phyloP scores from a whole-genome alignment of 2,113 vertebrate species.

The Callionymus lyra region DNA sequence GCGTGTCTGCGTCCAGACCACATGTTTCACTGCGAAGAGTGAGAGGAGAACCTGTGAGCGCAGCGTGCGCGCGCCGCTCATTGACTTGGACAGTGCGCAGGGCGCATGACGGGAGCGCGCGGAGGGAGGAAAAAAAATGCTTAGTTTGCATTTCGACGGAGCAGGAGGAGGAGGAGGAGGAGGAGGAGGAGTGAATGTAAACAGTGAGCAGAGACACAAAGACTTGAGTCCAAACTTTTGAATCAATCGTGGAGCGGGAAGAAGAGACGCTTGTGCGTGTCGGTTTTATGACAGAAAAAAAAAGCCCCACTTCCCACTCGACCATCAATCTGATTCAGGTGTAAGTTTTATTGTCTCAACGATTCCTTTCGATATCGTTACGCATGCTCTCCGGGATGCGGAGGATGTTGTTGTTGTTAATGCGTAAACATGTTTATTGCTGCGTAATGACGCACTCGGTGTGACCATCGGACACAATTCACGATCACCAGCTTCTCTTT shows the following conservation, averaged over 20 bases:
- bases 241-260: constrained; percentile 27
- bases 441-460: constrained; percentile 64
- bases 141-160: constrained; percentile 62
- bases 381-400: constrained; percentile 77
- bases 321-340: constrained; percentile 71
- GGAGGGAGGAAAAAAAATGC: constrained; percentile 48
- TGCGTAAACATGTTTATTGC: constrained; percentile 72
- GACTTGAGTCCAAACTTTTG: constrained; percentile 40
- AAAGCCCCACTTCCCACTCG: constrained; percentile 43
- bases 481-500: constrained; percentile 97
- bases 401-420: constrained; percentile 87
- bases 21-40: constrained; percentile 43
- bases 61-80: constrained; percentile 40
- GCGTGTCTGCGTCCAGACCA: constrained; percentile 28
- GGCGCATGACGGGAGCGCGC: constrained; percentile 41
- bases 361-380: constrained; percentile 62
- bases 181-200: constrained; percentile 62
- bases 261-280: constrained; percentile 16
- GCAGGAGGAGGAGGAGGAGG: too few species aligned
- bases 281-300: too few species aligned
- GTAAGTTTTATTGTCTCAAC: constrained; percentile 73
- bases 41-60: constrained; percentile 26
- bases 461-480: constrained; percentile 78
- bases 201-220: constrained; percentile 47
- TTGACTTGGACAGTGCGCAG: constrained; percentile 40